Evolutionary conservation across 2,888 invertebrate genomes (phyloP).

Genomic region (Cepaea hortensis): DNA sequence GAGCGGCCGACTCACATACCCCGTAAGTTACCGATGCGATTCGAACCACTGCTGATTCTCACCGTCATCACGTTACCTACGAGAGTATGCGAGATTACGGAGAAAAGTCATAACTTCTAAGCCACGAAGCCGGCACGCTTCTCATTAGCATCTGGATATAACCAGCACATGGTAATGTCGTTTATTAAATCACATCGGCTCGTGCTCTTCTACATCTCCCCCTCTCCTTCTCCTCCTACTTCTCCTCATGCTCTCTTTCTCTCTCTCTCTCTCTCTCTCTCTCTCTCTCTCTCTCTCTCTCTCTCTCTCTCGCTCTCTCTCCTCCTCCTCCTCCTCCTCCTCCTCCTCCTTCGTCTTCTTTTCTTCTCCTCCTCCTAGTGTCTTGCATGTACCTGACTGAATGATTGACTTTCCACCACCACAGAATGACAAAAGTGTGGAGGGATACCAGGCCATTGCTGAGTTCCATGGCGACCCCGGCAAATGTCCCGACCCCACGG

Average conservation of each 20-base stretch:
- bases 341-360: neutral
- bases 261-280: constrained; percentile 3
- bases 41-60: no score
- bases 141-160: no score
- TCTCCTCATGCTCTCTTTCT: neutral
- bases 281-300: neutral
- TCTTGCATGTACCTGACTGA: no score
- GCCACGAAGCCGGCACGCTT: no score
- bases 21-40: no score
- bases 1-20: no score
- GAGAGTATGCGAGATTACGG: no score
- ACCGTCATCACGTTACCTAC: no score
- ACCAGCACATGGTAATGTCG: no score
- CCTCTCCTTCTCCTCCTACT: neutral
- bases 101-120: no score
- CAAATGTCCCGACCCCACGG: constrained; percentile 53
- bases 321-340: neutral
- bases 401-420: neutral
- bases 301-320: constrained; percentile 1
- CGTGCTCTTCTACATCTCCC: neutral
- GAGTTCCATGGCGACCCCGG: constrained; percentile 57
- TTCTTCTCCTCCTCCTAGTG: neutral
- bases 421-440: constrained; percentile 52
- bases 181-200: no score
- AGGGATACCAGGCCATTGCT: constrained; percentile 55